Conservation (phyloP, 2,888 invertebrate species). For the Ectemnius continuus region DNA sequence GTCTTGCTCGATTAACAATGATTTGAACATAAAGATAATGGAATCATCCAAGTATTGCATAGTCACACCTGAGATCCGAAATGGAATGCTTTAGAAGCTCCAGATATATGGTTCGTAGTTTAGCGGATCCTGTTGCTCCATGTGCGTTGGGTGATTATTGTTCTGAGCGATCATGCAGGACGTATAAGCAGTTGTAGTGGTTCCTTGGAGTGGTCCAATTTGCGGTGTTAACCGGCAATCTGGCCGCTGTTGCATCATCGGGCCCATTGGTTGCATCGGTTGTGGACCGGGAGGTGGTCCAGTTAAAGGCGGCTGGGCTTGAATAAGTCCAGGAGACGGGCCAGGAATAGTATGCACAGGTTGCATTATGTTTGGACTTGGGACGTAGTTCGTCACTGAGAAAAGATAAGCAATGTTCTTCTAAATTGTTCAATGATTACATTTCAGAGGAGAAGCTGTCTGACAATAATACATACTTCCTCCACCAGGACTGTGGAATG, state of each 20-base stretch:
- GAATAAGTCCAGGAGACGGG: conserved; percentile 48
- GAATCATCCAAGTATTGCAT: too few species aligned
- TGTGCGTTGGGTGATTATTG: conserved; percentile 65
- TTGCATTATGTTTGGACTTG: conserved; percentile 68
- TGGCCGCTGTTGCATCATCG: conserved; percentile 71
- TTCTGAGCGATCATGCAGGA: conserved; percentile 72
- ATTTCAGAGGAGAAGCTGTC: not conserved
- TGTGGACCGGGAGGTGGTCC: conserved; percentile 48
- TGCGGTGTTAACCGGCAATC: conserved; percentile 72
- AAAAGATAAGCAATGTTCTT: conserved; percentile 31
- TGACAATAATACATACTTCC: conserved; percentile 54
- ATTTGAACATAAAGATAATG: too few species aligned
- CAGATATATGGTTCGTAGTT: conserved; percentile 77
- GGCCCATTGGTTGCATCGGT: conserved; percentile 67
- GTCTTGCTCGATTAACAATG: too few species aligned
- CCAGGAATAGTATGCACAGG: conserved; percentile 64
- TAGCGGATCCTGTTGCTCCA: conserved; percentile 74
- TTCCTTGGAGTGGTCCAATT: conserved; percentile 60
- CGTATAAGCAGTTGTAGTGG: conserved; percentile 67
- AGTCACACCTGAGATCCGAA: too few species aligned
- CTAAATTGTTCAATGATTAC: conserved; percentile 11
- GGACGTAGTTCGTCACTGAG: conserved; percentile 63
- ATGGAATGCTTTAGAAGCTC: conserved; percentile 67
- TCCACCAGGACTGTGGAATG: conserved; percentile 67
- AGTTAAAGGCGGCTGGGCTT: conserved; percentile 45